A percentile compares a stretch with the other conserved stretches of the same genome.
Evolutionary conservation across 2,797 vertebrate species (phyloP).

Genomic region (Poecile montanus): DNA sequence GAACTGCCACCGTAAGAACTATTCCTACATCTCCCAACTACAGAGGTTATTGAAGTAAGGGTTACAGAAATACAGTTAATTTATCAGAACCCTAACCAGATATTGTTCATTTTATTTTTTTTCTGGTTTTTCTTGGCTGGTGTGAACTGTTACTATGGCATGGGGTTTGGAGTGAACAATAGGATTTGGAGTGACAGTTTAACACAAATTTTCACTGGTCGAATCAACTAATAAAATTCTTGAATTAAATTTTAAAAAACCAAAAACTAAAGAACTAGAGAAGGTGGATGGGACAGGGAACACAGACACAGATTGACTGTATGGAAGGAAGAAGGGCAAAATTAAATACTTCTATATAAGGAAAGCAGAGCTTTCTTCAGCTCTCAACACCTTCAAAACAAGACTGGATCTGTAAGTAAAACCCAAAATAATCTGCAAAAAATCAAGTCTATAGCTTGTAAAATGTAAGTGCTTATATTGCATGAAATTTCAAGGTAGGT

Average conservation of each 20-base stretch:
- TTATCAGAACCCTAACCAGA: background rate
- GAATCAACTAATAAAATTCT: background rate
- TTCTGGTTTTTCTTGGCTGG: background rate
- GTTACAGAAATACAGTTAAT: background rate
- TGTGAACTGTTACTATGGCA: background rate
- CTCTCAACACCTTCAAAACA: background rate
- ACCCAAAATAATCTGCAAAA: background rate
- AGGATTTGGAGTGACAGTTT: background rate
- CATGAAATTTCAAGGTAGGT: background rate
- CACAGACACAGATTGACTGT: background rate
- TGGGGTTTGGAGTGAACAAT: background rate
- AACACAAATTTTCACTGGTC: background rate
- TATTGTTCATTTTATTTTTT: background rate
- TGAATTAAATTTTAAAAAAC: background rate
- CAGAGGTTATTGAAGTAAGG: background rate
- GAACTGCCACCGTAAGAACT: background rate
- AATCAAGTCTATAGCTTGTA: background rate
- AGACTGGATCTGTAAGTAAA: background rate
- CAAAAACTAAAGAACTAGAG: accelerated
- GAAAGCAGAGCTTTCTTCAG: background rate
- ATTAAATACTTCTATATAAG: background rate
- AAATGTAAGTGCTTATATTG: background rate
- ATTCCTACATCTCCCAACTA: background rate
- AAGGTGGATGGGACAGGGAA: accelerated
- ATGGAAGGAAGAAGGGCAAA: background rate